A percentile compares a stretch with the other conserved stretches of the same genome.
Conservation (phyloP, 1,140 invertebrate species). For the Drosophila azteca region DNA sequence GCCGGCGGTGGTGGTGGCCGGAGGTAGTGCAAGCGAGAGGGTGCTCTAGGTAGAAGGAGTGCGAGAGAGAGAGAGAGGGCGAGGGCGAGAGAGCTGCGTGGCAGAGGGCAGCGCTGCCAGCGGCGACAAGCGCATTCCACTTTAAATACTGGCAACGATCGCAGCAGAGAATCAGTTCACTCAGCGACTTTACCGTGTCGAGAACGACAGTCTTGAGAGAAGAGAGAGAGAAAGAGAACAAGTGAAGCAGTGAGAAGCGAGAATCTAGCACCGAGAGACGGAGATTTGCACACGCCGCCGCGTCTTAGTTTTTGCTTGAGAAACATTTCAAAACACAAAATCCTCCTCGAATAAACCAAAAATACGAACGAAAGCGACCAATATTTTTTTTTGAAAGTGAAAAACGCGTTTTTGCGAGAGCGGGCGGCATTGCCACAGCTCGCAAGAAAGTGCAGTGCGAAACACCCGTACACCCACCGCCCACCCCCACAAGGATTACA, state of each 20-base stretch:
- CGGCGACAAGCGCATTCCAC: constrained; percentile 71
- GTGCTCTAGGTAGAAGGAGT: background rate
- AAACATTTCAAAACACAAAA: background rate
- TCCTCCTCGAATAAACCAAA: background rate
- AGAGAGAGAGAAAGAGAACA: background rate
- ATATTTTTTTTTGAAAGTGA: constrained; percentile 37
- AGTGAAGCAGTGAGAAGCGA: background rate
- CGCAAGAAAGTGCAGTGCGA: constrained; percentile 12
- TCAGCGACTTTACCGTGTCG: constrained; percentile 83
- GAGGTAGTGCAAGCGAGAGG: constrained; percentile 13
- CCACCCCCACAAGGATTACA: constrained; percentile 43
- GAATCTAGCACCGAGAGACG: constrained; percentile 11
- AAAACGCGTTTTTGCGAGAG: constrained; percentile 8
- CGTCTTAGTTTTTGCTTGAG: constrained; percentile 1
- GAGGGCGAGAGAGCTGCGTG: constrained; percentile 13
- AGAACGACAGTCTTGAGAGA: constrained; percentile 50
- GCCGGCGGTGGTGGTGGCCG: background rate
- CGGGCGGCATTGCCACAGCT: constrained; percentile 41
- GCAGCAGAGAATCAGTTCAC: constrained; percentile 83
- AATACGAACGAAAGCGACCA: constrained; percentile 8
- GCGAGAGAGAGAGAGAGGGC: constrained; percentile 1
- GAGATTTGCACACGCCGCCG: constrained; percentile 22
- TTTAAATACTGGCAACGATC: constrained; percentile 83
- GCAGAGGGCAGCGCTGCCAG: constrained; percentile 35
- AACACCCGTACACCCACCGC: background rate